These are phyloP conservation scores for Caenorhabditis wallacei DNA, from an alignment of 2,888 invertebrate genomes.

Conservation along the genomic window DNA sequence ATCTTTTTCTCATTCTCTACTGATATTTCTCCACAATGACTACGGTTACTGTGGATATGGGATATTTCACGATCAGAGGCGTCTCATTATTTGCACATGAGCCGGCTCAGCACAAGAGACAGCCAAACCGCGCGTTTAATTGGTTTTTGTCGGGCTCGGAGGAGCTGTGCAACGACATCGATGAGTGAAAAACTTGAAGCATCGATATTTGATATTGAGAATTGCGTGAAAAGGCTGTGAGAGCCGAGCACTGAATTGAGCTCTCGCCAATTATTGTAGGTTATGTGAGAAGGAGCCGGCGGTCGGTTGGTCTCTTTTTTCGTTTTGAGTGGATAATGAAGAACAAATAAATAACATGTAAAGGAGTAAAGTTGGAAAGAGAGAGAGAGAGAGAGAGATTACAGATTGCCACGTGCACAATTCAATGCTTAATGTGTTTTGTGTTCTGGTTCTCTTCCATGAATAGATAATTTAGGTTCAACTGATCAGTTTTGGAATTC, in stretches of 20 bases:
- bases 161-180: slow-evolving; percentile 19
- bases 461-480: background rate
- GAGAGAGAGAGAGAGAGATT: background rate
- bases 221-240: slow-evolving; percentile 17
- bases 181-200: slow-evolving; percentile 32
- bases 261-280: slow-evolving; percentile 27
- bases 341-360: slow-evolving; percentile 48
- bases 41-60: slow-evolving; percentile 20
- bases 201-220: slow-evolving; percentile 55
- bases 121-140: slow-evolving; percentile 45
- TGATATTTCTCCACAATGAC: background rate
- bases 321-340: slow-evolving; percentile 51
- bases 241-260: background rate
- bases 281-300: slow-evolving; percentile 22
- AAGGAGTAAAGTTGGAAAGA: background rate
- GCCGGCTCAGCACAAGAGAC: slow-evolving; percentile 49
- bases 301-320: background rate
- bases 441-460: background rate
- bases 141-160: slow-evolving; percentile 36
- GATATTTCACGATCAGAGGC: slow-evolving; percentile 40
- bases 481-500: no score
- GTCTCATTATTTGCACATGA: slow-evolving; percentile 43
- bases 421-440: background rate
- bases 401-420: slow-evolving; percentile 7
- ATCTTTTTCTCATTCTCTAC: slow-evolving; percentile 8